Evolutionary conservation across 2,113 vertebrate genomes (phyloP).

Genomic region (Otis tarda): DNA sequence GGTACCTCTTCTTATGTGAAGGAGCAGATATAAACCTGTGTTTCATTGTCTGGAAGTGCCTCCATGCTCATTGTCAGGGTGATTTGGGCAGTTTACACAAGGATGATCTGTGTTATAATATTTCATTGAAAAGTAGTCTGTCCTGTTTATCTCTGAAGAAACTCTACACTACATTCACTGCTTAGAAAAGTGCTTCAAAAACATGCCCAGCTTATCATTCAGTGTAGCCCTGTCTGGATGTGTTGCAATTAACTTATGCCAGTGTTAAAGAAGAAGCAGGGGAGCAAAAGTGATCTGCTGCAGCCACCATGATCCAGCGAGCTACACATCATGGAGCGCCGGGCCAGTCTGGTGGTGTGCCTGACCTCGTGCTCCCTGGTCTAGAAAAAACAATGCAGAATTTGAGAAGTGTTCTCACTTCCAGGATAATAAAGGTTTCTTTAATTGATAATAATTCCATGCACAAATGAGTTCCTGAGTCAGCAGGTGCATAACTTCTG

Average conservation of each 20-base stretch:
- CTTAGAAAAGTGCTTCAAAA: neutral
- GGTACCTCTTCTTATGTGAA: neutral
- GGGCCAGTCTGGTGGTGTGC: neutral
- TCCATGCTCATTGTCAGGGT: neutral
- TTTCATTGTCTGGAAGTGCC: neutral
- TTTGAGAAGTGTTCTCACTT: neutral
- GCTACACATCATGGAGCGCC: fast-evolving
- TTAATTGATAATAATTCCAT: neutral
- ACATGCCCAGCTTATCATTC: neutral
- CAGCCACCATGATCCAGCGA: neutral
- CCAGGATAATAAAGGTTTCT: neutral
- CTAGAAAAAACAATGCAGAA: neutral
- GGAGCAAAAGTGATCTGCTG: neutral
- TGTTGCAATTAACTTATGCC: neutral
- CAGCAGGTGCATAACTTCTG: neutral
- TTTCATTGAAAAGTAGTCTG: neutral
- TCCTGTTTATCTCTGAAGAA: slow-evolving; percentile 9
- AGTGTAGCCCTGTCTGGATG: neutral
- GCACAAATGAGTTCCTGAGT: neutral
- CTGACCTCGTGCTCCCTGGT: neutral
- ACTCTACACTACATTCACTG: neutral
- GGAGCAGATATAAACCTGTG: neutral
- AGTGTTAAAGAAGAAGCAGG: neutral
- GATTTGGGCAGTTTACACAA: neutral
- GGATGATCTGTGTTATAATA: neutral